Evolutionary conservation across 2,888 invertebrate genomes (phyloP).

Genomic region (Tetranychus truncatus): DNA sequence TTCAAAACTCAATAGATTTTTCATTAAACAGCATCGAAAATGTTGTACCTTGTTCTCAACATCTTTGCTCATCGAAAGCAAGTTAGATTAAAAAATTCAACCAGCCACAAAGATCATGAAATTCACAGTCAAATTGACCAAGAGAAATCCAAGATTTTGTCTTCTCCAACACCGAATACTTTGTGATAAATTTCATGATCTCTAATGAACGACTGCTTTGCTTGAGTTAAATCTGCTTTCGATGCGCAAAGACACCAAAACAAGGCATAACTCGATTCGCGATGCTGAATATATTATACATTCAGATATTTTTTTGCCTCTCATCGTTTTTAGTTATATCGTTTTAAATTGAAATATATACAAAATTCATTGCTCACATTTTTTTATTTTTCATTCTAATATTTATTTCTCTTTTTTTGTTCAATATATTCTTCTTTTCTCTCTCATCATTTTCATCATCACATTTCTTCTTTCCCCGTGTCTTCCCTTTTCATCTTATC

Average conservation of each 20-base stretch:
- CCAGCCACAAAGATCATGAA: too few species aligned
- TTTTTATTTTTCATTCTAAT: not conserved
- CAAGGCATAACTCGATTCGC: not conserved
- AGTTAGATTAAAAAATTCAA: too few species aligned
- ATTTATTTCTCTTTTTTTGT: not conserved
- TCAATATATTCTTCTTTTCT: not conserved
- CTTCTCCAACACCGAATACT: too few species aligned
- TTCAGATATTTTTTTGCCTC: not conserved
- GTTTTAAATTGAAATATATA: not conserved
- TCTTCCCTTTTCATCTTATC: not conserved
- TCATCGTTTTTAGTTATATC: not conserved
- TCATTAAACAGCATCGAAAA: too few species aligned
- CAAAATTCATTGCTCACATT: not conserved
- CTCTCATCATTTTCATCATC: not conserved
- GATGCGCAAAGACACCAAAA: too few species aligned
- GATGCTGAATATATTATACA: not conserved
- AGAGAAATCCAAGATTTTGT: too few species aligned
- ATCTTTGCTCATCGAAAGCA: not conserved
- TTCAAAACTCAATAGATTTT: not conserved
- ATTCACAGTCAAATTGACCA: too few species aligned
- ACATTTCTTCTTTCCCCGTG: not conserved
- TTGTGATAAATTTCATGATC: too few species aligned
- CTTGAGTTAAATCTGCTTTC: too few species aligned
- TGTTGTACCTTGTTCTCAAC: not conserved
- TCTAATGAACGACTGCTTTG: too few species aligned